phyloP scores from a whole-genome alignment of 2,113 vertebrate genomes.

The Chinchilla lanigera region DNA sequence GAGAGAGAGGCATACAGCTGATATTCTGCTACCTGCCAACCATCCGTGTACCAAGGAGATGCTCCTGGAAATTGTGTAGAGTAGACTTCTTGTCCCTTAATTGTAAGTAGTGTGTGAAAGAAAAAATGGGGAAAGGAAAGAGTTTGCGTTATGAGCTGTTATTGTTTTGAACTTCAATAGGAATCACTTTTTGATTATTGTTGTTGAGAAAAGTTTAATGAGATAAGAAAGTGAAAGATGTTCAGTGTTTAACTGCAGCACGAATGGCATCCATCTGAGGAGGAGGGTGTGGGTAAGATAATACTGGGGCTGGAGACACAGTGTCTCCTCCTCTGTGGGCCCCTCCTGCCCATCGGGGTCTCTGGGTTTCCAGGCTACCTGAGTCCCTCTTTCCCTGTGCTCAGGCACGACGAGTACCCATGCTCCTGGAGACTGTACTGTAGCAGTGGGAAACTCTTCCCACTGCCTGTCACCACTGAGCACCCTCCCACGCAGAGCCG shows the following conservation, averaged over 20 bases:
- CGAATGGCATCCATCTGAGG: not conserved
- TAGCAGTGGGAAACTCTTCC: not conserved
- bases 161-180: not conserved
- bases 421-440: not conserved
- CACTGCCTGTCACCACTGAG: not conserved
- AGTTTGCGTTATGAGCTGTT: not conserved
- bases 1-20: not conserved
- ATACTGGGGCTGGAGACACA: no score
- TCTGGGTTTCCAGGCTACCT: not conserved
- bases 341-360: not conserved
- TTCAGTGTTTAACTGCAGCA: not conserved
- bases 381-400: not conserved
- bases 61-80: not conserved
- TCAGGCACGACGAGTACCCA: not conserved
- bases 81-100: not conserved
- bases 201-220: not conserved
- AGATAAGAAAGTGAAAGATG: not conserved
- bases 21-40: not conserved
- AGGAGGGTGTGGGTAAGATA: not conserved
- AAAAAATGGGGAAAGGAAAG: not conserved
- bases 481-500: not conserved
- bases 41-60: not conserved
- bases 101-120: not conserved
- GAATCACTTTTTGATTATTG: not conserved
- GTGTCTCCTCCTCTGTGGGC: not conserved